Evolutionary conservation across 2,797 vertebrate species (phyloP).

Genomic region (Hyperoplus lanceolatus): DNA sequence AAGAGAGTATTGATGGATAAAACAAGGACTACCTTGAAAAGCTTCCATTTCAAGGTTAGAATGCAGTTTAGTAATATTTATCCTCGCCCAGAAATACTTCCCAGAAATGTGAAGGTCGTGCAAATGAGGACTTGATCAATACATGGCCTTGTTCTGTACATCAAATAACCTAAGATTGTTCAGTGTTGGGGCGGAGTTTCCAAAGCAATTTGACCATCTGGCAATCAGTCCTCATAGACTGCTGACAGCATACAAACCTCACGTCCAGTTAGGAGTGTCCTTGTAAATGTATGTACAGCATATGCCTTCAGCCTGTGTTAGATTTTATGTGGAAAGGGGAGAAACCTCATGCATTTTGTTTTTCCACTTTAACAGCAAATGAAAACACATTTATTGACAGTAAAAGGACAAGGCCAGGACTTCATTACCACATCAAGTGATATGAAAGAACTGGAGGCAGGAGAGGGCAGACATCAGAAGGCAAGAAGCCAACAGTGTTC

Average conservation of each 20-base stretch:
- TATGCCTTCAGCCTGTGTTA: background rate
- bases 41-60: constrained; percentile 6
- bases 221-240: background rate
- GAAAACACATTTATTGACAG: background rate
- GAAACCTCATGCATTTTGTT: background rate
- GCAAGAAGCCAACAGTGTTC: background rate
- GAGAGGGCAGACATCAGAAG: background rate
- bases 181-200: too few species aligned
- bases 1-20: background rate
- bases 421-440: background rate
- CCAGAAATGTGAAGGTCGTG: constrained; percentile 3
- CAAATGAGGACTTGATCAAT: background rate
- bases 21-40: constrained; percentile 12
- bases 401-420: background rate
- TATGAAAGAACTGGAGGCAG: background rate
- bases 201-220: background rate
- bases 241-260: background rate
- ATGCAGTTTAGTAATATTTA: background rate
- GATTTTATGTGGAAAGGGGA: background rate
- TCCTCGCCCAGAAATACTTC: background rate
- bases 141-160: background rate
- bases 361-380: background rate
- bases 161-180: background rate
- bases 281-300: background rate
- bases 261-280: background rate